A percentile compares a stretch with the other conserved stretches of the same genome.
These are phyloP conservation scores for Heliconius sara DNA, from an alignment of 2,888 invertebrate genomes.

Conservation along the genomic window DNA sequence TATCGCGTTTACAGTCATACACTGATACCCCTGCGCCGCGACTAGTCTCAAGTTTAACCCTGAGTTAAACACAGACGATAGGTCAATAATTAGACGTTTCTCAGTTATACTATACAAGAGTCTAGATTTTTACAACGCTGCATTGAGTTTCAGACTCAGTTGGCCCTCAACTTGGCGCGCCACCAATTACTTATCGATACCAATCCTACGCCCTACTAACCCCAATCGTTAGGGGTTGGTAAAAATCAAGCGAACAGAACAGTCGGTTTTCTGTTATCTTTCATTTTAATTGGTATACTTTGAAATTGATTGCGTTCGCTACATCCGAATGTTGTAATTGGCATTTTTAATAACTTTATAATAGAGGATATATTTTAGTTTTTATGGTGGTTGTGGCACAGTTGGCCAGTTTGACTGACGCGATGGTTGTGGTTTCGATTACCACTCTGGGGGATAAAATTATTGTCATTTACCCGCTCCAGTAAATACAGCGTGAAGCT, in stretches of 20 bases:
- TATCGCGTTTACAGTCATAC: too few relatives aligned
- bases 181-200: conserved; percentile 39
- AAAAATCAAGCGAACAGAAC: conserved; percentile 19
- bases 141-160: conserved; percentile 18
- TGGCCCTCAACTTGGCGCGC: conserved; percentile 35
- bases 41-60: too few relatives aligned
- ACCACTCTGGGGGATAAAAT: too few relatives aligned
- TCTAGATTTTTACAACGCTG: neutral
- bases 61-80: too few relatives aligned
- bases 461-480: too few relatives aligned
- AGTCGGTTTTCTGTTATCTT: conserved; percentile 14
- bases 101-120: neutral
- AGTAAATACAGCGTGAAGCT: too few relatives aligned
- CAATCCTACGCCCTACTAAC: conserved; percentile 27
- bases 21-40: too few relatives aligned
- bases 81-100: neutral
- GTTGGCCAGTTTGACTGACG: too few relatives aligned
- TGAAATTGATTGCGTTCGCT: conserved; percentile 7
- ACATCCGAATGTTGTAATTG: conserved; percentile 1
- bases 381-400: too few relatives aligned
- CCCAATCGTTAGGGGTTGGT: conserved; percentile 10
- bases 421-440: too few relatives aligned
- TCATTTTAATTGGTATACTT: conserved; percentile 25
- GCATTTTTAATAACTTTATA: neutral
- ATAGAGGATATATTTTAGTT: neutral